Conservation (phyloP, 2,797 vertebrate species). For the Emys orbicularis region DNA sequence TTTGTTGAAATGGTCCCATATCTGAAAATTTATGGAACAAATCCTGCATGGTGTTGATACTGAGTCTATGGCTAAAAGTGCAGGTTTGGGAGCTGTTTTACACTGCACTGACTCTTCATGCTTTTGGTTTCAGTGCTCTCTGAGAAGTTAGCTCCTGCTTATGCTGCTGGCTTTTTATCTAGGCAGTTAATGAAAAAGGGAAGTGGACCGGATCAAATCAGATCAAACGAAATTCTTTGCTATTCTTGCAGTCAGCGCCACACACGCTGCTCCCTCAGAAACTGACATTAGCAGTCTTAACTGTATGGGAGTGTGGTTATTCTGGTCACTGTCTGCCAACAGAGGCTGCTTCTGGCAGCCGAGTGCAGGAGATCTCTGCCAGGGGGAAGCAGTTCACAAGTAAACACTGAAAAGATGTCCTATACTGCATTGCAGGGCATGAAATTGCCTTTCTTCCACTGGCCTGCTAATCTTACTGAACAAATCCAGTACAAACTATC, state of each 20-base stretch:
- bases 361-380: conserved; percentile 35
- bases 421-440: conserved; percentile 63
- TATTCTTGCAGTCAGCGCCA: conserved; percentile 20
- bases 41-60: not conserved
- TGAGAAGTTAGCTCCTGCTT: conserved; percentile 9
- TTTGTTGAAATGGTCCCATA: conserved; percentile 2
- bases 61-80: not conserved
- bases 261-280: conserved; percentile 26
- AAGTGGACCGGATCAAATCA: conserved; percentile 18
- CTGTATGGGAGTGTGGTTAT: conserved; percentile 1
- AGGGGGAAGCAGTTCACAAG: conserved; percentile 30
- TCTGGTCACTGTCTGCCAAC: conserved; percentile 54
- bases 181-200: conserved; percentile 32
- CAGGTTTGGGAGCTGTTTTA: conserved; percentile 30
- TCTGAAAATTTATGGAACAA: not conserved
- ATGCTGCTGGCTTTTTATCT: not conserved
- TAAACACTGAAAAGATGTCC: conserved; percentile 21
- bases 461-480: not conserved
- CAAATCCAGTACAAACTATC: not conserved
- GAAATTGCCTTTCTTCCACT: not conserved
- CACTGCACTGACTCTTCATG: not conserved
- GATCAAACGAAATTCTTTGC: conserved; percentile 39
- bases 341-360: conserved; percentile 66
- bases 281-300: conserved; percentile 26
- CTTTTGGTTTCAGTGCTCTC: conserved; percentile 25